Evolutionary conservation across 2,113 vertebrate genomes (phyloP).

Genomic region (Brachirus orientalis): DNA sequence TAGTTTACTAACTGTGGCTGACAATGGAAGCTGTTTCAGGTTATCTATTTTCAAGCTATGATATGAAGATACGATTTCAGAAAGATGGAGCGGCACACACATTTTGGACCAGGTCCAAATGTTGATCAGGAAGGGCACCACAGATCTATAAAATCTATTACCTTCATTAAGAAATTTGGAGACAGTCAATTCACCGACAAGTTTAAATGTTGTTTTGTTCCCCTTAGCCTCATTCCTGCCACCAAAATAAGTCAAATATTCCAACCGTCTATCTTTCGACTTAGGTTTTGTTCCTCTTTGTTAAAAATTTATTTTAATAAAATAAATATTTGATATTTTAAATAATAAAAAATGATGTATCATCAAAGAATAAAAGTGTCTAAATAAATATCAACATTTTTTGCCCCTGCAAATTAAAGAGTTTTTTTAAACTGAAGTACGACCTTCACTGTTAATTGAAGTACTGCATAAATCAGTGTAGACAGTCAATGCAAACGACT

Average conservation of each 20-base stretch:
- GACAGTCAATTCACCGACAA: not conserved
- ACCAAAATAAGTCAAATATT: no score
- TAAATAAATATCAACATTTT: no score
- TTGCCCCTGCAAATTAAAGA: not conserved
- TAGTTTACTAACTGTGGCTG: slow-evolving; percentile 4
- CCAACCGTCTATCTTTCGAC: not conserved
- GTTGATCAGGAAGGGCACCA: not conserved
- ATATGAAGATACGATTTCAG: not conserved
- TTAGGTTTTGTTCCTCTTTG: not conserved
- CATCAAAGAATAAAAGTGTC: no score
- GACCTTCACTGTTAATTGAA: slow-evolving; percentile 8
- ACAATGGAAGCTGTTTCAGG: slow-evolving; percentile 8
- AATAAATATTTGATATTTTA: no score
- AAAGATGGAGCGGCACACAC: not conserved
- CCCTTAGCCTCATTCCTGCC: not conserved
- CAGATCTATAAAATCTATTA: not conserved
- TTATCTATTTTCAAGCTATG: not conserved
- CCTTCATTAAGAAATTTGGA: not conserved
- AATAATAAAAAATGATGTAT: no score
- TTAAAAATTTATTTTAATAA: no score
- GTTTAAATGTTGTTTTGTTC: not conserved
- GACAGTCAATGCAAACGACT: slow-evolving; percentile 1
- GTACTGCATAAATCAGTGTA: slow-evolving; percentile 7
- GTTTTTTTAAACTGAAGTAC: slow-evolving; percentile 2
- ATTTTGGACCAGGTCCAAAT: not conserved